A percentile compares a stretch with the other conserved stretches of the same genome.
These are phyloP conservation scores for Rhinoraja longicauda DNA, from an alignment of 2,797 vertebrate species.

Conservation along the genomic window DNA sequence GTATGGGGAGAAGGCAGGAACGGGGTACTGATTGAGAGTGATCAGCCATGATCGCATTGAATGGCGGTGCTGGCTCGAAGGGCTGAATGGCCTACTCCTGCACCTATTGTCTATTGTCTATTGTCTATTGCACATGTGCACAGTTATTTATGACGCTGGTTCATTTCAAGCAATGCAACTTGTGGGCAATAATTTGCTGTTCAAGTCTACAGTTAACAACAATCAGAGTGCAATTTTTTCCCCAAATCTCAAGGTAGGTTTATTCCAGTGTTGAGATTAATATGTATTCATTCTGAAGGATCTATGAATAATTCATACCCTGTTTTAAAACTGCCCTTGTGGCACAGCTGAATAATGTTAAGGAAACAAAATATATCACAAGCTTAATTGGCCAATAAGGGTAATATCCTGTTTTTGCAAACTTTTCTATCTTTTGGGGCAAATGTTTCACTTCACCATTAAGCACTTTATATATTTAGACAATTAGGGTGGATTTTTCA, in stretches of 20 bases:
- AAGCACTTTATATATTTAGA: background rate
- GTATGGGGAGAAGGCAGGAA: too few relatives aligned
- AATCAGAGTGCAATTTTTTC: background rate
- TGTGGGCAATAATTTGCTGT: background rate
- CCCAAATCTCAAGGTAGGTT: background rate
- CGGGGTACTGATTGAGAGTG: too few relatives aligned
- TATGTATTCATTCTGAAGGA: background rate
- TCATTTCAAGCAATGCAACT: background rate
- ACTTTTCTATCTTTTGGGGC: background rate
- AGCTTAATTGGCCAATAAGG: background rate
- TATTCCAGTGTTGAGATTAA: background rate
- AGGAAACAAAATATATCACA: background rate
- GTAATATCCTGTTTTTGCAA: background rate
- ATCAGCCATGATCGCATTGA: too few relatives aligned
- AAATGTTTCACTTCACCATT: background rate
- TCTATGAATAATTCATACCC: slow-evolving; percentile 7
- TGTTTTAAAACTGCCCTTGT: slow-evolving; percentile 4
- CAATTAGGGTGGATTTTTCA: background rate
- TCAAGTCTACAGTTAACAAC: background rate
- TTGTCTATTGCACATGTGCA: background rate
- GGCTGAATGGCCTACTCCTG: too few relatives aligned
- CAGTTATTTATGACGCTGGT: background rate
- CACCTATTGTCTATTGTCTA: too few relatives aligned
- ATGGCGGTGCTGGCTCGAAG: too few relatives aligned
- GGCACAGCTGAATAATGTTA: slow-evolving; percentile 10